Percentiles rank a stretch among this genome's conserved stretches.
Evolutionary conservation across 2,113 vertebrate species (phyloP).

Genomic region (Leuciscus idus): DNA sequence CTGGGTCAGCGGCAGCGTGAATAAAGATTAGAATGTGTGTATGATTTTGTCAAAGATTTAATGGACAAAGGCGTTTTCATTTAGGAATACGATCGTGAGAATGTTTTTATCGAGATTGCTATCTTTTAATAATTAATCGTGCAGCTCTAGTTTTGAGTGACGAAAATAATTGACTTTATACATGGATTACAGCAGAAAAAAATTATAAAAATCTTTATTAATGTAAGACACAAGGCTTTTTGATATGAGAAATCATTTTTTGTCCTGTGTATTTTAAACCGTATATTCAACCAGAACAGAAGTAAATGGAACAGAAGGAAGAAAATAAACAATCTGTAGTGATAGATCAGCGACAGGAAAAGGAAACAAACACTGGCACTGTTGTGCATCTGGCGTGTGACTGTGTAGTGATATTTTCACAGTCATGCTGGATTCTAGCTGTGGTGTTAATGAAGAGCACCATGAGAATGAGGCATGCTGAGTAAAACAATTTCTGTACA

Average conservation of each 20-base stretch:
- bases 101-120: no score
- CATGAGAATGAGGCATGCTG: conserved; percentile 2
- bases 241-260: background rate
- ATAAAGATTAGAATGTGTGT: no score
- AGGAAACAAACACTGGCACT: conserved; percentile 17
- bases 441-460: conserved; percentile 33
- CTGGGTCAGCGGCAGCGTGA: no score
- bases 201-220: background rate
- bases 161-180: background rate
- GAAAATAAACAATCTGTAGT: conserved; percentile 16
- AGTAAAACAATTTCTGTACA: background rate
- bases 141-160: background rate
- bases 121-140: no score
- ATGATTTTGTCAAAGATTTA: no score
- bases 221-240: background rate
- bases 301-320: background rate
- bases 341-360: conserved; percentile 8
- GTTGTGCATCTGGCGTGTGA: conserved; percentile 30
- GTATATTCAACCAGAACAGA: background rate
- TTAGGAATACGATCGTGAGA: no score
- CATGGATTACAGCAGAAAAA: background rate
- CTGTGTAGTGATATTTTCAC: conserved; percentile 21
- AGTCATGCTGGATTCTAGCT: conserved; percentile 13
- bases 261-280: background rate
- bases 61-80: no score